A percentile compares a stretch with the other conserved stretches of the same genome.
Conservation (phyloP, 2,888 invertebrate species). For the Tachina lurida region DNA sequence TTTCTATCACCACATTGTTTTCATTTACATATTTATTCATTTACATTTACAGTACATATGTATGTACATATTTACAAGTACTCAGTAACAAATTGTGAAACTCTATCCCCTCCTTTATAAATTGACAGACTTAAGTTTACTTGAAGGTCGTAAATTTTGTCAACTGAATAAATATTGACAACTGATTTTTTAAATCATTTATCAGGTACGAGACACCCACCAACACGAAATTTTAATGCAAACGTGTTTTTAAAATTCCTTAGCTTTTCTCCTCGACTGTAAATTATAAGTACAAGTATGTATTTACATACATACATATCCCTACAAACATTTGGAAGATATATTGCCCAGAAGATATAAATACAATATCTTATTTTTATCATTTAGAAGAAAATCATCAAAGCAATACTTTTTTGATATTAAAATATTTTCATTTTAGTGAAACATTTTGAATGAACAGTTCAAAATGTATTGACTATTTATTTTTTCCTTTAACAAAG, state of each 20-base stretch:
- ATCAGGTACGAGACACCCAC: slow-evolving; percentile 9
- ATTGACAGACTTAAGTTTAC: not conserved
- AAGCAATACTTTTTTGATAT: no score
- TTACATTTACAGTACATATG: not conserved
- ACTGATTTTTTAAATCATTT: slow-evolving; percentile 32
- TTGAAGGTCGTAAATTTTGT: slow-evolving; percentile 24
- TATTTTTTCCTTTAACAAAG: no score
- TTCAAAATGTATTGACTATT: no score
- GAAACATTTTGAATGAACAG: no score
- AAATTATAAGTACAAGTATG: slow-evolving; percentile 19
- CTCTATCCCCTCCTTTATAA: not conserved
- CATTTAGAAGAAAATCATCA: no score
- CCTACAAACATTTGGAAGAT: no score
- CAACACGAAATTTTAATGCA: slow-evolving; percentile 5
- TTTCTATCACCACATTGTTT: not conserved
- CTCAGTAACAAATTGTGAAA: not conserved
- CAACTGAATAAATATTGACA: slow-evolving; percentile 33
- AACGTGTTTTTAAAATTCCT: slow-evolving; percentile 22
- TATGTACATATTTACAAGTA: not conserved
- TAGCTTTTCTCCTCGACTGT: slow-evolving; percentile 20
- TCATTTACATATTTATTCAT: not conserved
- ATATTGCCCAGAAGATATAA: no score
- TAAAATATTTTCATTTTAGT: no score
- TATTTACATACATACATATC: no score
- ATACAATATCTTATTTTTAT: no score